Conservation (phyloP, 1,140 invertebrate genomes). For the Cydia amplana region DNA sequence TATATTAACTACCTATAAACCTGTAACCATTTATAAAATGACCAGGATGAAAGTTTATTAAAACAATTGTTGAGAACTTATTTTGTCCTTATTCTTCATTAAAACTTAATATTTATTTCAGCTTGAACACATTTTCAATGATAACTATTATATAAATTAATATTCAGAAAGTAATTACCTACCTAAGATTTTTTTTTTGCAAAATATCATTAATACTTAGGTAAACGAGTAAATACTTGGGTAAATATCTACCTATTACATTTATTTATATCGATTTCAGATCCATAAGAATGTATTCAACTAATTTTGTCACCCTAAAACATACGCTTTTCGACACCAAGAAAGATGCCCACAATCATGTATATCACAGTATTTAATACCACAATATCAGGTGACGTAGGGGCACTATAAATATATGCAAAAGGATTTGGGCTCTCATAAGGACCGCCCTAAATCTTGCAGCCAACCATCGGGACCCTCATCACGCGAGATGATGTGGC, state of each 20-base stretch:
- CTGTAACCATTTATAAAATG: too few relatives aligned
- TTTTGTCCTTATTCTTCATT: too few relatives aligned
- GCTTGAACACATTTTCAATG: too few relatives aligned
- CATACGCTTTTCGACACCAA: background rate
- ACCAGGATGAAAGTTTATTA: too few relatives aligned
- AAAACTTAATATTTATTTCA: too few relatives aligned
- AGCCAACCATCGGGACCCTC: slow-evolving; percentile 23
- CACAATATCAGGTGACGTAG: slow-evolving; percentile 30
- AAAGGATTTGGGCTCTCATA: slow-evolving; percentile 26
- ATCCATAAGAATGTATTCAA: background rate
- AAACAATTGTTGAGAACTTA: too few relatives aligned
- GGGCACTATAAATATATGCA: slow-evolving; percentile 29
- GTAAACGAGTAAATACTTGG: too few relatives aligned
- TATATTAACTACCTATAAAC: background rate
- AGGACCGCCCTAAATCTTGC: slow-evolving; percentile 26
- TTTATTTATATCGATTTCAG: background rate
- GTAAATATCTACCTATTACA: background rate
- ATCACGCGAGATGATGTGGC: slow-evolving; percentile 30
- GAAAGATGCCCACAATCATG: background rate
- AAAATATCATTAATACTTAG: too few relatives aligned
- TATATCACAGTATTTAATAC: slow-evolving; percentile 29
- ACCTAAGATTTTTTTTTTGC: too few relatives aligned
- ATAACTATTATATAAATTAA: too few relatives aligned
- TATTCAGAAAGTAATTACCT: too few relatives aligned
- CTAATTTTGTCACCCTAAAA: background rate